Evolutionary conservation across 2,888 invertebrate genomes (phyloP).

Genomic region (Xanthorhoe spadicearia): DNA sequence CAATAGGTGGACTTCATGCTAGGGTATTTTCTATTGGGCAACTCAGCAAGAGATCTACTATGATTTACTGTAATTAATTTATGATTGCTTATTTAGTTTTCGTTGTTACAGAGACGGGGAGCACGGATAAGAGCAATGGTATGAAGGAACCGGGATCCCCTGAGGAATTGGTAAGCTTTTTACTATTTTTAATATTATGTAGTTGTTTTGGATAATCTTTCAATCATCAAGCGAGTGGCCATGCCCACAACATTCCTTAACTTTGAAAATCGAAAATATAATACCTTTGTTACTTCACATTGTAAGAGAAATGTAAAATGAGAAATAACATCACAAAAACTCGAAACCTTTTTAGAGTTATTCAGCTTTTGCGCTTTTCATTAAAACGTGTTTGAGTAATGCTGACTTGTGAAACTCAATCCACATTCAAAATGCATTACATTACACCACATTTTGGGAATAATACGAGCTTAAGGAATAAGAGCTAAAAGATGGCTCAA

Average conservation of each 20-base stretch:
- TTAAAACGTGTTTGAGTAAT: neutral
- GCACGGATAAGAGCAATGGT: slow-evolving; percentile 90
- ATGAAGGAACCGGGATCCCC: slow-evolving; percentile 94
- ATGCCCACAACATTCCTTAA: no score
- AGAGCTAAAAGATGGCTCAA: slow-evolving; percentile 11
- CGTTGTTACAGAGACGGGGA: slow-evolving; percentile 88
- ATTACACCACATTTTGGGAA: neutral
- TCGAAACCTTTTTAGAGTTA: no score
- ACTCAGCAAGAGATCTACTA: no score
- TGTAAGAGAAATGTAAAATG: no score
- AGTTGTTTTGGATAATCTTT: no score
- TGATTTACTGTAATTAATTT: neutral
- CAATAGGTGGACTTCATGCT: no score
- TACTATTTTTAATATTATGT: neutral
- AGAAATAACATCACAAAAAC: no score
- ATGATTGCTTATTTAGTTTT: slow-evolving; percentile 33
- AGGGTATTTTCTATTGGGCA: no score
- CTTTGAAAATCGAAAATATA: no score
- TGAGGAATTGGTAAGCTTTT: slow-evolving; percentile 90
- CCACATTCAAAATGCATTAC: neutral
- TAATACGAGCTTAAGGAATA: neutral
- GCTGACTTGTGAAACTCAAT: neutral
- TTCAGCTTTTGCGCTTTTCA: no score
- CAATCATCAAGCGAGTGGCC: no score
- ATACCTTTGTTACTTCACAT: no score